Evolutionary conservation across 2,113 vertebrate species (phyloP).

Genomic region (Sphaerodactylus townsendi): DNA sequence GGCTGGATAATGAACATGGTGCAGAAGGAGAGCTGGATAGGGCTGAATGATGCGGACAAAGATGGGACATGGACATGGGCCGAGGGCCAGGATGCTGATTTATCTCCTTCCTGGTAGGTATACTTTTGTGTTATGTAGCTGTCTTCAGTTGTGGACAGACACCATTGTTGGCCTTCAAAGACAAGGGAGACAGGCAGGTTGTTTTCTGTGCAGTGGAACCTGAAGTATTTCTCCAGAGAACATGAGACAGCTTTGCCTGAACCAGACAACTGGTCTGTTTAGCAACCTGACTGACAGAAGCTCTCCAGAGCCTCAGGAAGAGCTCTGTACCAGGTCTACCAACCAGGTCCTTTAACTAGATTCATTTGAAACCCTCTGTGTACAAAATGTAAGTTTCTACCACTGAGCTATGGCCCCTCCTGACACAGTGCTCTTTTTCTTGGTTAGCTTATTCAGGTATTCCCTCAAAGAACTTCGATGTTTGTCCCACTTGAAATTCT

Average conservation of each 20-base stretch:
- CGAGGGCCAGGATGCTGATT: background rate
- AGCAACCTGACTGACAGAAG: background rate
- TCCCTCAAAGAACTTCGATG: background rate
- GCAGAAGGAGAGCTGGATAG: constrained; percentile 20
- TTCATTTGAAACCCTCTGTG: background rate
- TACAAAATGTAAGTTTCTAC: background rate
- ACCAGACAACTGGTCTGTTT: background rate
- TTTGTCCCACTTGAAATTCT: background rate
- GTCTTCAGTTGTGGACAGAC: background rate
- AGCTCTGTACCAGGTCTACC: background rate
- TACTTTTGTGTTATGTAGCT: background rate
- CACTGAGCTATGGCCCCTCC: background rate
- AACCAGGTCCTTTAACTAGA: background rate
- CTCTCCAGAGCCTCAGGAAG: background rate
- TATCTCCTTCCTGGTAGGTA: constrained; percentile 3
- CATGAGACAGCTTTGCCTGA: no score
- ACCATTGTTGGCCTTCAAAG: background rate
- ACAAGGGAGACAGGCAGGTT: background rate
- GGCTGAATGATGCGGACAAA: background rate
- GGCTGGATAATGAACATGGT: constrained; percentile 24
- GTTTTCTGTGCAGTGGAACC: background rate
- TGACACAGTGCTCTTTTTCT: background rate
- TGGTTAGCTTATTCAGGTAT: background rate
- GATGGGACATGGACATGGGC: constrained; percentile 6
- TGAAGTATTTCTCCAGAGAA: background rate